phyloP scores from a whole-genome alignment of 2,113 vertebrate species.

The Rissa tridactyla region DNA sequence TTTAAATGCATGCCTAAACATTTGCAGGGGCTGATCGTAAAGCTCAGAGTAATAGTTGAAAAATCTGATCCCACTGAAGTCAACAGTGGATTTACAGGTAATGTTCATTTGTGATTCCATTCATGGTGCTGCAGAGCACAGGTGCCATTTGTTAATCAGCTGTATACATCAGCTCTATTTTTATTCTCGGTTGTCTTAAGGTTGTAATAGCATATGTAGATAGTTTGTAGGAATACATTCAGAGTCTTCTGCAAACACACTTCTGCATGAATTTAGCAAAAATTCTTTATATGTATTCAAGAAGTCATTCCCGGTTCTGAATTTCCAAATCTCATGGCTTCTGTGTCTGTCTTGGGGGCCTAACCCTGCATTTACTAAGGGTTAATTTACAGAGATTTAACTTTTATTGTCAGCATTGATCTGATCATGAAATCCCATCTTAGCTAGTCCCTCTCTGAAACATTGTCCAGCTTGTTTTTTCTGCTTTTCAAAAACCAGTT shows the following conservation, averaged over 20 bases:
- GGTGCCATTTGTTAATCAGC: neutral
- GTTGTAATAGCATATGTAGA: neutral
- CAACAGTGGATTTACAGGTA: neutral
- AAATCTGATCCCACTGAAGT: neutral
- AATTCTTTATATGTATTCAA: neutral
- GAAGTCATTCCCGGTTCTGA: neutral
- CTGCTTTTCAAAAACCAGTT: neutral
- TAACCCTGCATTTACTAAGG: neutral
- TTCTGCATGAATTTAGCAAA: neutral
- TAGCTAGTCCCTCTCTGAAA: neutral
- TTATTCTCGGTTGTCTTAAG: neutral
- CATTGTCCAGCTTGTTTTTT: neutral
- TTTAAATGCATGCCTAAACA: accelerated
- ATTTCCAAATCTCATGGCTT: neutral
- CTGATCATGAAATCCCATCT: neutral
- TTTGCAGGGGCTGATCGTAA: neutral
- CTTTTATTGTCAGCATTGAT: neutral
- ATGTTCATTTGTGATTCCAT: neutral
- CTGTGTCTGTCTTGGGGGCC: neutral
- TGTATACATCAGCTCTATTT: neutral
- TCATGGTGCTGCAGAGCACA: neutral
- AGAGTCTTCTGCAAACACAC: neutral
- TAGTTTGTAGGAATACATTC: neutral
- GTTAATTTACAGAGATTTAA: neutral
- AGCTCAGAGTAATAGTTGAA: neutral